Percentiles rank a stretch among this genome's conserved stretches.
phyloP scores from a whole-genome alignment of 2,113 vertebrate species.

The Australoheros scitulus region DNA sequence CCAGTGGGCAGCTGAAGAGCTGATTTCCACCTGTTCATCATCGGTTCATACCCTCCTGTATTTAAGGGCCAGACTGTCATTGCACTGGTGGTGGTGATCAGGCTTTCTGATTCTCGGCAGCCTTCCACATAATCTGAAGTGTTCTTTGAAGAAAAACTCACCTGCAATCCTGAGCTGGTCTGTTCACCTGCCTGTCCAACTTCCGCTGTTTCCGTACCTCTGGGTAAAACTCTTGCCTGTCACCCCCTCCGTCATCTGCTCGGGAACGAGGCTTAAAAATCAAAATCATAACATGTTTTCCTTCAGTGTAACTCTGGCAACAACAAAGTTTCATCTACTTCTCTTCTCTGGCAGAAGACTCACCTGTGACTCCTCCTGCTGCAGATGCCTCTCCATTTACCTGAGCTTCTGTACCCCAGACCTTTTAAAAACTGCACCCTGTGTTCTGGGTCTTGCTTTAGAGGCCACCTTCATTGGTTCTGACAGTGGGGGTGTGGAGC shows the following conservation, averaged over 20 bases:
- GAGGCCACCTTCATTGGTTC: not conserved
- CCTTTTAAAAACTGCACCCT: not conserved
- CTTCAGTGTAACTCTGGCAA: not conserved
- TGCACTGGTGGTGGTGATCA: not conserved
- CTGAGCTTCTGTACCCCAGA: not conserved
- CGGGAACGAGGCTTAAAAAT: not conserved
- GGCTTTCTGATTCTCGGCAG: not conserved
- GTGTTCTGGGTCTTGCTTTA: not conserved
- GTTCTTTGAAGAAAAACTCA: not conserved
- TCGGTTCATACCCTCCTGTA: not conserved
- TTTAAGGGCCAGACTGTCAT: not conserved
- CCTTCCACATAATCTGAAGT: not conserved
- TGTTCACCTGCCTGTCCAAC: not conserved
- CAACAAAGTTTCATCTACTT: not conserved
- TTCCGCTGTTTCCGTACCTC: not conserved
- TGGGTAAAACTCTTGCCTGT: not conserved
- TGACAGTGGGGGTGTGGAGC: not conserved
- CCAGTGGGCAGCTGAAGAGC: too few species aligned
- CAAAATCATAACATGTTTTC: not conserved
- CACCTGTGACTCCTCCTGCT: not conserved
- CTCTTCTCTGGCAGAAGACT: not conserved
- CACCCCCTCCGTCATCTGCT: not conserved
- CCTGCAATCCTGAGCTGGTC: not conserved
- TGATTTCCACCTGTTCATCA: not conserved
- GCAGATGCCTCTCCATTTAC: not conserved